Base-by-base conservation (phyloP, 2,797 vertebrate species). In the Sebastes steindachneri region DNA sequence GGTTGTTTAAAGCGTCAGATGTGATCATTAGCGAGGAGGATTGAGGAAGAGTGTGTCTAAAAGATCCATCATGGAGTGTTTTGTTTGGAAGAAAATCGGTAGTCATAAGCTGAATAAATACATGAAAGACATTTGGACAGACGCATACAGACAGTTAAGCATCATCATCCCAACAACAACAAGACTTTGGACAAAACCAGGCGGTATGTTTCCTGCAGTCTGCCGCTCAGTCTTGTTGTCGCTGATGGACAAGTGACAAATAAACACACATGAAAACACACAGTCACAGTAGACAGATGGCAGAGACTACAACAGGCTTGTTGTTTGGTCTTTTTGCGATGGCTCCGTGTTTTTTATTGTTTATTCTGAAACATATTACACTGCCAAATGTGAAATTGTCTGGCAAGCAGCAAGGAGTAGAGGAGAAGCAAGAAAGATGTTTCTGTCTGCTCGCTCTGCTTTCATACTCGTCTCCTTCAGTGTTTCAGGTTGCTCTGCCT, bases 281-380 rank as follows among this genome's bases (percentile, higher is more conserved):
- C 60, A 33, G 82, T 84, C 79, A 54, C 83, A 75, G 82, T 14
- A 75, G 89, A 91, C 91, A 93, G 91, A 90, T 93, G 93, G 88
- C 57, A 64, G 86, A 86, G 90, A 92, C 89, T 88, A 92, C 37
- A 81, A 53, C 58, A 12, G 73, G 17, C 84, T 79, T 73, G 80
- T 85, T 85, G 87, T 88, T 87, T 85, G 82, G 75, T 79, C 73
- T 87, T 92, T 87, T 86, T 73, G 77, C 79, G 58, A 25, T 33
- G 59, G 74, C 84, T 75, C 58, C 14, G 31, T 74, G 57, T 76
- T 88, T 87, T 85, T 86, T 79, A 75, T 86, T 88, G 75, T 89
- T 86, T 82, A 82, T 90, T 51, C 82, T 86, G 71, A 87, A 87
- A 85, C 82, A 83, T 73, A 77, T 87, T 84, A 85, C 58, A 4